Evolutionary conservation across 2,888 invertebrate species (phyloP).

Genomic region (Mechanitis mazaeus): DNA sequence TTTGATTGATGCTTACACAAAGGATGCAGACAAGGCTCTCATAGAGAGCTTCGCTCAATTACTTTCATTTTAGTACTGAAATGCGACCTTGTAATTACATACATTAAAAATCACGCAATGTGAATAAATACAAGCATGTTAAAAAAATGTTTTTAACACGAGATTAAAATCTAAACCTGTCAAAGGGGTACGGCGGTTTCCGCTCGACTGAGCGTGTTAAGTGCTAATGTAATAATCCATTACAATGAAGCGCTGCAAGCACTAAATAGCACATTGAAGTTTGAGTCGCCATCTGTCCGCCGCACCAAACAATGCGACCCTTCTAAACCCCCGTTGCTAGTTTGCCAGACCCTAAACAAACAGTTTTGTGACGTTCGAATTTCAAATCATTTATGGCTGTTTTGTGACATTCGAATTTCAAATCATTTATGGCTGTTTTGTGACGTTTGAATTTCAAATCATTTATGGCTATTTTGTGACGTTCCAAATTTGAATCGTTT

Average conservation of each 20-base stretch:
- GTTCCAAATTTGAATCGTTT: slow-evolving; percentile 23
- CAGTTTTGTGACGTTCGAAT: slow-evolving; percentile 37
- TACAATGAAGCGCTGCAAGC: slow-evolving; percentile 63
- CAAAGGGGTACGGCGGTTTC: slow-evolving; percentile 59
- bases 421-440: slow-evolving; percentile 19
- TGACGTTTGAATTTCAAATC: no score
- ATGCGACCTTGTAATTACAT: no score
- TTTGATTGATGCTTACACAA: no score
- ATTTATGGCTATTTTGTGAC: slow-evolving; percentile 15
- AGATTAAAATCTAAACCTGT: slow-evolving; percentile 47
- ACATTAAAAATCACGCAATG: slow-evolving; percentile 34
- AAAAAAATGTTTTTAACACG: slow-evolving; percentile 50
- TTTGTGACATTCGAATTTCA: neutral
- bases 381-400: slow-evolving; percentile 30
- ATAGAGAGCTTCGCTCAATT: no score
- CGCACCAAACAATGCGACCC: slow-evolving; percentile 64
- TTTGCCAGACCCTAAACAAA: slow-evolving; percentile 69
- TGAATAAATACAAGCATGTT: slow-evolving; percentile 43
- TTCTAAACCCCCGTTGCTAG: slow-evolving; percentile 62
- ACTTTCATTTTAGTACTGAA: no score
- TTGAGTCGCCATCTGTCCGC: slow-evolving; percentile 71
- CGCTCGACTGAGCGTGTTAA: slow-evolving; percentile 72
- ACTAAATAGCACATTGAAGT: slow-evolving; percentile 75
- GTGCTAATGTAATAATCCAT: slow-evolving; percentile 77
- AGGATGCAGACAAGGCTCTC: no score